These are phyloP conservation scores for Hemicordylus capensis DNA, from an alignment of 2,113 vertebrate genomes.

Conservation along the genomic window DNA sequence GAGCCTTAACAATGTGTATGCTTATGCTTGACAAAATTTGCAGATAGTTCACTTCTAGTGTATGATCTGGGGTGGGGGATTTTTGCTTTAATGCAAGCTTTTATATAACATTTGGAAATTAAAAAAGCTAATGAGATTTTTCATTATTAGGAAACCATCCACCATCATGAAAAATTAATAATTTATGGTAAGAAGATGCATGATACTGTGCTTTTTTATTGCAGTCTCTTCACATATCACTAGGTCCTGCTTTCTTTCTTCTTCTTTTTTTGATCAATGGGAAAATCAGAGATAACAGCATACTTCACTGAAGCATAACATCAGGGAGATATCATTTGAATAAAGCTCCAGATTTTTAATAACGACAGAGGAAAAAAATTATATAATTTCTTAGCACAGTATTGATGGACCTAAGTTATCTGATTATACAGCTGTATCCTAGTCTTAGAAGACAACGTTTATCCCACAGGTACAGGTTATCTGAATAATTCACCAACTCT, in stretches of 20 bases:
- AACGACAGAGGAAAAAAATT: constrained; percentile 6
- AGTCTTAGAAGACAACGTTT: constrained; percentile 38
- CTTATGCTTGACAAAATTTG: neutral
- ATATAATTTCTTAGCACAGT: constrained; percentile 26
- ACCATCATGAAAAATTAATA: neutral
- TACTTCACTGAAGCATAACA: constrained; percentile 6
- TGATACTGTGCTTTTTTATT: constrained; percentile 2
- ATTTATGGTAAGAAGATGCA: constrained; percentile 31
- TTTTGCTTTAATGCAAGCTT: constrained; percentile 3
- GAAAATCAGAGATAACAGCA: constrained; percentile 27
- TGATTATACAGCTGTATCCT: constrained; percentile 30
- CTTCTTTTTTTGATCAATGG: constrained; percentile 1
- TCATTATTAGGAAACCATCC: constrained; percentile 2
- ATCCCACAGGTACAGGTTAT: constrained; percentile 43
- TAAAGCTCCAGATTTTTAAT: constrained; percentile 20
- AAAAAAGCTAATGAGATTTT: constrained; percentile 7
- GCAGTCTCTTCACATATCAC: constrained; percentile 29
- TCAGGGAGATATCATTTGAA: constrained; percentile 9
- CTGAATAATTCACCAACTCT: constrained; percentile 35
- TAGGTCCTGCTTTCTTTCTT: neutral
- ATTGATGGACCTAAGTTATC: constrained; percentile 30
- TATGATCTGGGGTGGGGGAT: neutral
- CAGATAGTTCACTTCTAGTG: constrained; percentile 12
- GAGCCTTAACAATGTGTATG: neutral
- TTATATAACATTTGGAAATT: neutral